A percentile compares a stretch with the other conserved stretches of the same genome.
Evolutionary conservation across 2,888 invertebrate species (phyloP).

Genomic region (Chymomyza fuscimana): DNA sequence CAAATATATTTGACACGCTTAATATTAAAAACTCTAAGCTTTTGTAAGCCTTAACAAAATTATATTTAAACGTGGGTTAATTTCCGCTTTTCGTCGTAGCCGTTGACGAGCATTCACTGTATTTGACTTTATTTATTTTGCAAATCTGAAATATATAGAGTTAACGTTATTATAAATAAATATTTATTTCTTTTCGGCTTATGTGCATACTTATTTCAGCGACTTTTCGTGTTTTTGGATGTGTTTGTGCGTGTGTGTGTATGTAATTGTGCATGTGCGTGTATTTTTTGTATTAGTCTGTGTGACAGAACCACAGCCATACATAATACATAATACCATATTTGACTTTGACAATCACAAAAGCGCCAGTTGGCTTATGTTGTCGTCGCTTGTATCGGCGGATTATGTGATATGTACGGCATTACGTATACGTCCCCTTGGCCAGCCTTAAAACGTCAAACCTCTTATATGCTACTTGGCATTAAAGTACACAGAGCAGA

Average conservation of each 20-base stretch:
- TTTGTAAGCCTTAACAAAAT: too few species aligned
- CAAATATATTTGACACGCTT: too few species aligned
- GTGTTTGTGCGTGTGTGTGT: neutral
- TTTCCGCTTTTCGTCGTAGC: too few species aligned
- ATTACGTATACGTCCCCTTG: constrained; percentile 55
- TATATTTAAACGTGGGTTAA: too few species aligned
- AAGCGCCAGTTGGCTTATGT: constrained; percentile 58
- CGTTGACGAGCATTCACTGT: neutral
- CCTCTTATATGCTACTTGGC: neutral
- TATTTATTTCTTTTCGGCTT: neutral
- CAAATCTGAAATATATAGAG: neutral
- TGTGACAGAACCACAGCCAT: neutral
- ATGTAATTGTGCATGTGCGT: neutral
- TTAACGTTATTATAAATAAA: neutral
- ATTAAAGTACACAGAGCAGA: neutral
- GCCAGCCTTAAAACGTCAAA: constrained; percentile 12
- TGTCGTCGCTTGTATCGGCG: constrained; percentile 55
- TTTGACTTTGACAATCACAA: constrained; percentile 63
- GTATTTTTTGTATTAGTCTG: constrained; percentile 1
- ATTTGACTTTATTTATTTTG: neutral
- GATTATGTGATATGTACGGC: constrained; percentile 23
- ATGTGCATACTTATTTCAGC: neutral
- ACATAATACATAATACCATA: constrained; percentile 45
- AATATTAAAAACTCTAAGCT: too few species aligned
- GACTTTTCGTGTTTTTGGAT: neutral